A percentile compares a stretch with the other conserved stretches of the same genome.
Evolutionary conservation across 2,797 vertebrate species (phyloP).

Genomic region (Peromyscus melanophrys): DNA sequence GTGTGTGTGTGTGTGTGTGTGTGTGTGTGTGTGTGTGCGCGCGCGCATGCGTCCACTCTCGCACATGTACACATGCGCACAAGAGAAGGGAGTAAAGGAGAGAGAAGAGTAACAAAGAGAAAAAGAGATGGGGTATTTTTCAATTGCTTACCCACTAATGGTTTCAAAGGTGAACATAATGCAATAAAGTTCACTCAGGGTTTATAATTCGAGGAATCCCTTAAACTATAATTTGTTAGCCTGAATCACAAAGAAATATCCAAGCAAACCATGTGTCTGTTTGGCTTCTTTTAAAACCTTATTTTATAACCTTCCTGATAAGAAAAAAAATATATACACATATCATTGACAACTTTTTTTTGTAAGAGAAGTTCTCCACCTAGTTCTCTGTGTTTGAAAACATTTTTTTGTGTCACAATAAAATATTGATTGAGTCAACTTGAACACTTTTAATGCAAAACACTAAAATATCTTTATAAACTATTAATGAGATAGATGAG

Average conservation of each 20-base stretch:
- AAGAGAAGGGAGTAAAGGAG: too few species aligned
- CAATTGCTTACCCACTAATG: not conserved
- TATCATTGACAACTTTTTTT: too few species aligned
- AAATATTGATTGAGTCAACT: not conserved
- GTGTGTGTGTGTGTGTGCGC: not conserved
- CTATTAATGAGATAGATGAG: not conserved
- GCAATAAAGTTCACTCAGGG: not conserved
- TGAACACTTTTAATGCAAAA: not conserved
- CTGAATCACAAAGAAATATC: not conserved
- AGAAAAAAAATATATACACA: not conserved
- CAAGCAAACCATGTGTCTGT: not conserved
- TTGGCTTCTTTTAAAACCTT: not conserved
- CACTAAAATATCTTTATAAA: not conserved
- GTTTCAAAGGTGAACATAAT: not conserved
- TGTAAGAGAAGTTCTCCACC: not conserved
- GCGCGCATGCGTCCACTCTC: accelerated
- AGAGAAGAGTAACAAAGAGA: not conserved
- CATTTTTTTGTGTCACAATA: not conserved
- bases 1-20: not conserved
- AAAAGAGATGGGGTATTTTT: not conserved
- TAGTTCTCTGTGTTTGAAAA: not conserved
- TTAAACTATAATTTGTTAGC: not conserved
- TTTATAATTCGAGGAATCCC: not conserved
- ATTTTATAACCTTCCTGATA: not conserved
- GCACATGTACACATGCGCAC: not conserved